Evolutionary conservation across 2,797 vertebrate species (phyloP), one percentile per base, ranked within the genome.

Genomic region (Megaceryle alcyon): DNA sequence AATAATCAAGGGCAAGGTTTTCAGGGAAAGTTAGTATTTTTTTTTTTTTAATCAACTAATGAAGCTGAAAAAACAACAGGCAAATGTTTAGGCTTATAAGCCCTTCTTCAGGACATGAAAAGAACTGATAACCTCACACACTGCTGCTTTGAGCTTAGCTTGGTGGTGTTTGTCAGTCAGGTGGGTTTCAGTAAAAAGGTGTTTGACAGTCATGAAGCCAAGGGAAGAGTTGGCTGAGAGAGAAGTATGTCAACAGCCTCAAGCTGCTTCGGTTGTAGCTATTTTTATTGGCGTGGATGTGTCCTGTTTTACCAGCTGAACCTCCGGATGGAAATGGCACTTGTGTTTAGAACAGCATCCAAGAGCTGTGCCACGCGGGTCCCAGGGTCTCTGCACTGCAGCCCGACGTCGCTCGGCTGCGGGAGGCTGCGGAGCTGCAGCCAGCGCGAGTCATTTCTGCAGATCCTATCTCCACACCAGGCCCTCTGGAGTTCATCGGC

Each of bases 221-320:
- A 29, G 23, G 6, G 66, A 31, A 16, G 48, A 1, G 2, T 2
- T 49, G 53, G 23, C 54, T 1, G 19, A 37, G 46, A 29, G 14
- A 5, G 29, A n/a, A 11, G 2, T 5, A 3, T 2, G 14, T 14
- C 73, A 23, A 3, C 1, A 53, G 15, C 60, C 61, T n/a, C 64
- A 8, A 15, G 16, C 17, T 35, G 1, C 29, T 17, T 22, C 0
- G 3, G 13, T 11, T 49, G 48, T 6, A 53, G n/a, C 43, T 22
- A 0, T 56, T 73, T 26, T 19, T 5, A 0, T 0, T 3, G 28
- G 3, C 20, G 1, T 1, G 33, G 65, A 29, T 3, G 51, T 13
- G n/a, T 12, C 29, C 3, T 2, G 0, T 1, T 1, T 71, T 25
- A 4, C 8, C 15, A 14, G 77, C 66, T 33, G 60, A n/a, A 46